A percentile compares a stretch with the other conserved stretches of the same genome.
Evolutionary conservation across 1,140 invertebrate genomes (phyloP).

Genomic region (Drosophila azteca): DNA sequence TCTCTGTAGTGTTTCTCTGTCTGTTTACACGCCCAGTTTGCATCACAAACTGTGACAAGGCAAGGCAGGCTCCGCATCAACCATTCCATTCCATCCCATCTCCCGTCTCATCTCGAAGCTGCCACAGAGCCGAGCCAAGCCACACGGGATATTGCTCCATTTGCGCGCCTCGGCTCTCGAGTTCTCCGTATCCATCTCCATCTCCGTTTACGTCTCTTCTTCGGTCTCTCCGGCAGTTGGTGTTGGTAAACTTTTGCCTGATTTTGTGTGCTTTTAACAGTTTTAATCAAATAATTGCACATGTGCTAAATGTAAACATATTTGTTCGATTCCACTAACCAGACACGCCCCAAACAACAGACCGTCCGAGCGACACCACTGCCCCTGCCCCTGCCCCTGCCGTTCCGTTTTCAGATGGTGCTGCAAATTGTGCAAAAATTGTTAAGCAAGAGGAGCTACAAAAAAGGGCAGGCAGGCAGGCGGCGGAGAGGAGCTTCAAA

Average conservation of each 20-base stretch:
- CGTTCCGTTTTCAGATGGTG: conserved; percentile 18
- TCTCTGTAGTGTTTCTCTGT: conserved; percentile 25
- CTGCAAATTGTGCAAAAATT: conserved; percentile 75
- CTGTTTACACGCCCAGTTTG: conserved; percentile 79
- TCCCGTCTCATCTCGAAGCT: background rate
- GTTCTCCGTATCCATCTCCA: conserved; percentile 2
- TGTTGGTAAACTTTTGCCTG: conserved; percentile 82
- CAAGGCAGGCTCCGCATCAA: conserved; percentile 31
- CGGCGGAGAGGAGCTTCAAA: conserved; percentile 42
- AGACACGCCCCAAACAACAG: conserved; percentile 71
- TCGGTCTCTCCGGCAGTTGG: conserved; percentile 33
- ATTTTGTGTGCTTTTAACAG: conserved; percentile 83
- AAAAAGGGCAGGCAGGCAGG: conserved; percentile 14
- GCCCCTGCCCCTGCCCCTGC: too few relatives aligned
- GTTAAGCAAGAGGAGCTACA: conserved; percentile 48
- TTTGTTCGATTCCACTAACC: conserved; percentile 83
- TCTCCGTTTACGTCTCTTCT: conserved; percentile 10
- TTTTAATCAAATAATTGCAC: conserved; percentile 84
- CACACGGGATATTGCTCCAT: conserved; percentile 60
- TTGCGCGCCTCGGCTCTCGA: conserved; percentile 52
- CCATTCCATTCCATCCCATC: conserved; percentile 11
- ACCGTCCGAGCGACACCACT: conserved; percentile 30
- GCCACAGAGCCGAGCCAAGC: conserved; percentile 8
- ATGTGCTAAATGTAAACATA: conserved; percentile 84
- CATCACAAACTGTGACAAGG: conserved; percentile 70